phyloP scores from a whole-genome alignment of 2,888 invertebrate species.

The Athrips mouffetella region DNA sequence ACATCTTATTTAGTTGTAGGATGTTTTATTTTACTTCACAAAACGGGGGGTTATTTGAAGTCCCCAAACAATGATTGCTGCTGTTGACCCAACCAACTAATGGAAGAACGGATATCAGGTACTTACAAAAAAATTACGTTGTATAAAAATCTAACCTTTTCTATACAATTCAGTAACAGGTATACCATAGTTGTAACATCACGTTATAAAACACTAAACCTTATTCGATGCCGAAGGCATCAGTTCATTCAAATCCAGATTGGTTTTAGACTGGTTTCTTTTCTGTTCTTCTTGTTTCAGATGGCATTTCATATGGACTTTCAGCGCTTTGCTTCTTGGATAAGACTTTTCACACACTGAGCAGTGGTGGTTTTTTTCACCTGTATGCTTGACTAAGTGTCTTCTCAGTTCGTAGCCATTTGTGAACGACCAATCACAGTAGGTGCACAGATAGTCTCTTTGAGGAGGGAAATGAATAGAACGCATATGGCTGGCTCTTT shows the following conservation, averaged over 20 bases:
- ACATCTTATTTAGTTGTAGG: too few relatives aligned
- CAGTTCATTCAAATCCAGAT: conserved; percentile 40
- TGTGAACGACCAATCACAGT: conserved; percentile 62
- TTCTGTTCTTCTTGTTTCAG: conserved; percentile 56
- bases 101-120: too few relatives aligned
- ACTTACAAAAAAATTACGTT: too few relatives aligned
- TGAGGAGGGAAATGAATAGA: conserved; percentile 56
- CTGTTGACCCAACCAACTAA: too few relatives aligned
- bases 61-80: too few relatives aligned
- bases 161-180: too few relatives aligned
- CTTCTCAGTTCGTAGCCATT: conserved; percentile 61
- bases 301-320: conserved; percentile 56
- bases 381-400: conserved; percentile 60
- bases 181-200: too few relatives aligned
- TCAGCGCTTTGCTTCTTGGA: conserved; percentile 49
- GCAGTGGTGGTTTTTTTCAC: conserved; percentile 56
- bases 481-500: conserved; percentile 53
- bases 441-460: conserved; percentile 47
- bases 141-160: too few relatives aligned
- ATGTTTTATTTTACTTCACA: too few relatives aligned
- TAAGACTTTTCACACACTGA: conserved; percentile 56
- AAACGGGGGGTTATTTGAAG: too few relatives aligned
- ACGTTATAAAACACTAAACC: conserved; percentile 24
- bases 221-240: conserved; percentile 30
- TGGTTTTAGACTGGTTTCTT: conserved; percentile 36